Conservation (phyloP, 2,113 vertebrate genomes). For the Arothron firmamentum region DNA sequence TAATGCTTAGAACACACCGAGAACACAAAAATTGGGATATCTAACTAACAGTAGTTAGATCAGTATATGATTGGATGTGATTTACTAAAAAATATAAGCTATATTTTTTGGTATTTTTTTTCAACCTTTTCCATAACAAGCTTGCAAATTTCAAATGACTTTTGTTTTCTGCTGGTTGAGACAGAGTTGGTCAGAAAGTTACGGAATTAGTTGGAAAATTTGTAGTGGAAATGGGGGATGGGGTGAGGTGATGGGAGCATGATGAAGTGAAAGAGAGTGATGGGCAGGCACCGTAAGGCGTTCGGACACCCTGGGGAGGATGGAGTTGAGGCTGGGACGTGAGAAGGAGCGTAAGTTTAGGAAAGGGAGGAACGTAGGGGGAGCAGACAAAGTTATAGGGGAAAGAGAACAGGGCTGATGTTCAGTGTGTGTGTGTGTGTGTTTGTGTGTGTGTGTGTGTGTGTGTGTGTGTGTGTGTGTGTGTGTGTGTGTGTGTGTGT, state of each 20-base stretch:
- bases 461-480: conserved; percentile 10
- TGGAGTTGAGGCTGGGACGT: conserved; percentile 4
- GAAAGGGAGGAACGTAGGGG: conserved; percentile 17
- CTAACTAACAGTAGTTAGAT: no score
- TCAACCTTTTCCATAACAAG: no score
- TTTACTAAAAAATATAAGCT: no score
- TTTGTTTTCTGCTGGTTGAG: no score
- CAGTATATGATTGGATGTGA: no score
- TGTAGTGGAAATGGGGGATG: conserved; percentile 10
- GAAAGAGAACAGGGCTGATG: conserved; percentile 23
- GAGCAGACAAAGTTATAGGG: conserved; percentile 43
- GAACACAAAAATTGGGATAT: no score
- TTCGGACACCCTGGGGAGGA: conserved; percentile 19
- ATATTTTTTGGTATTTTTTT: no score
- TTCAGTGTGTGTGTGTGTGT: conserved; percentile 14
- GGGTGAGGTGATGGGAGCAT: conserved; percentile 6
- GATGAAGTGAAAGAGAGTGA: conserved; percentile 3
- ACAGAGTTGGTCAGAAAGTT: no score
- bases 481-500: conserved; percentile 19
- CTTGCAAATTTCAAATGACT: no score
- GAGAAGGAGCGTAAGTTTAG: conserved; percentile 11
- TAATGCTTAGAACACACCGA: no score
- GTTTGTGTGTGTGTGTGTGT: conserved; percentile 15
- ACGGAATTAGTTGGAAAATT: background rate
- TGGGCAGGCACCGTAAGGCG: conserved; percentile 8